Conservation (phyloP, 2,888 invertebrate genomes). For the Julus scandinavius region DNA sequence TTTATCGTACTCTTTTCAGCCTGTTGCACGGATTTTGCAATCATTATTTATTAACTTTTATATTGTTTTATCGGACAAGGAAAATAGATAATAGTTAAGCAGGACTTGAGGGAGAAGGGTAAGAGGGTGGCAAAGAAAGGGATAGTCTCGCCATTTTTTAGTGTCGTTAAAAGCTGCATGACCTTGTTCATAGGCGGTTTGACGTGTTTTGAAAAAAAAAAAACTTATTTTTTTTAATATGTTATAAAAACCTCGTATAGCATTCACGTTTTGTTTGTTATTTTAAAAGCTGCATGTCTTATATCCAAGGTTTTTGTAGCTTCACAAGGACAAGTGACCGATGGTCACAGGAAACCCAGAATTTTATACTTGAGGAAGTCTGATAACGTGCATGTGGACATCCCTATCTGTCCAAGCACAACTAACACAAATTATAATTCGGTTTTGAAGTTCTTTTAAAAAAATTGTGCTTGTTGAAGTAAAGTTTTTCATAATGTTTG, state of each 20-base stretch:
- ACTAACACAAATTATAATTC: too few species aligned
- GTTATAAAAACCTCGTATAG: background rate
- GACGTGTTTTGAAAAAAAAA: background rate
- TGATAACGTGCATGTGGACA: background rate
- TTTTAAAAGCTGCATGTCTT: background rate
- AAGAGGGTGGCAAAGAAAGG: conserved; percentile 34
- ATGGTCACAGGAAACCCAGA: background rate
- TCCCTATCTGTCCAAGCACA: background rate
- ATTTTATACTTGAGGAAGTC: background rate
- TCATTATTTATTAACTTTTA: conserved; percentile 16
- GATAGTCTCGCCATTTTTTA: conserved; percentile 16
- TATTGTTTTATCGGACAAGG: conserved; percentile 31
- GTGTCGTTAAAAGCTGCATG: background rate
- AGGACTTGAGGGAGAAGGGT: conserved; percentile 14
- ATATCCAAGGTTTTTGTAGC: conserved; percentile 20
- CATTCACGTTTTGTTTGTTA: conserved; percentile 24
- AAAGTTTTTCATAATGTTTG: background rate
- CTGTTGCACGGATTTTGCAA: background rate
- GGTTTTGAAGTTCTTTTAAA: too few species aligned
- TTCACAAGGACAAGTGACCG: conserved; percentile 32
- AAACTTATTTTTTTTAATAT: background rate
- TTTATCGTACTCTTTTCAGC: background rate
- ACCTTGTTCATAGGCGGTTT: conserved; percentile 38
- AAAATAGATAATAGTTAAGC: background rate
- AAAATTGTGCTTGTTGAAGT: background rate